Conservation (phyloP, 2,113 vertebrate species). For the Planiliza haematocheilus region DNA sequence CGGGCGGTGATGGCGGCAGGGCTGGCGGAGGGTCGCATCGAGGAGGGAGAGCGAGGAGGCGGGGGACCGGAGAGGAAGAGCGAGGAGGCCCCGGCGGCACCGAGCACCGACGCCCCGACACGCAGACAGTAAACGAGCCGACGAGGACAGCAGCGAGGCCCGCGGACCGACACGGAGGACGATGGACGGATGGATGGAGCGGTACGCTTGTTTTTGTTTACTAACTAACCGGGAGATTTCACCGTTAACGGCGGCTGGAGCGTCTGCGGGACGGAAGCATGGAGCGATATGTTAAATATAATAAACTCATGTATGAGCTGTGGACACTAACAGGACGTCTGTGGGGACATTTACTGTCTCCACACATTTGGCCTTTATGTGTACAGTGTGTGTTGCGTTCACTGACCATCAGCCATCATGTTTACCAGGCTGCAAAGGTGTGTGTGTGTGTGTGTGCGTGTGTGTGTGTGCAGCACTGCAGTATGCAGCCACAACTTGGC, state of each 20-base stretch:
- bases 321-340: too few relatives aligned
- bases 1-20: constrained; percentile 76
- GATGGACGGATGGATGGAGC: constrained; percentile 1
- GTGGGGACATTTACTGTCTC: too few relatives aligned
- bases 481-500: constrained; percentile 53
- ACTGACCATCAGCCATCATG: constrained; percentile 34
- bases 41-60: constrained; percentile 67
- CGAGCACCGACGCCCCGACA: constrained; percentile 41
- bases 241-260: constrained; percentile 16
- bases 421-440: constrained; percentile 28
- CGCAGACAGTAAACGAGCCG: background rate
- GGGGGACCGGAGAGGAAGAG: constrained; percentile 50
- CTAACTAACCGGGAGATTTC: background rate
- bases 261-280: background rate
- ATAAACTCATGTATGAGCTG: too few relatives aligned
- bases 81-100: constrained; percentile 51
- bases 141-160: background rate
- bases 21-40: constrained; percentile 72
- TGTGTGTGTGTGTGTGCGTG: constrained; percentile 19
- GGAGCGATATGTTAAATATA: too few relatives aligned
- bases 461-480: constrained; percentile 50
- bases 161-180: background rate
- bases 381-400: constrained; percentile 27
- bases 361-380: background rate
- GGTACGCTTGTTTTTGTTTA: constrained; percentile 52